Evolutionary conservation across 2,888 invertebrate species (phyloP).

Genomic region (Seira ritae): DNA sequence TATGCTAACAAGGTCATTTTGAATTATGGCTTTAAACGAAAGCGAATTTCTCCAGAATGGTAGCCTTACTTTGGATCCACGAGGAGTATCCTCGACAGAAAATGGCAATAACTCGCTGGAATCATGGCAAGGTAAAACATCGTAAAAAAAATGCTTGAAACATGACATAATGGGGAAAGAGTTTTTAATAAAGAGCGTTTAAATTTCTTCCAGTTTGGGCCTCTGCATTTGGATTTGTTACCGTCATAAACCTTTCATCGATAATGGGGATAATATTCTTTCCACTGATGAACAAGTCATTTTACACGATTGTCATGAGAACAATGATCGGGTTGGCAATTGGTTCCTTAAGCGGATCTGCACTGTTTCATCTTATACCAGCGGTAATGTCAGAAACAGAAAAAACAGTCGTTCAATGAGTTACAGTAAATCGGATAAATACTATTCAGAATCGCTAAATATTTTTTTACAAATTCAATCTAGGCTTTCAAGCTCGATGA

Average conservation of each 20-base stretch:
- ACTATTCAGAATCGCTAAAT: too few species aligned
- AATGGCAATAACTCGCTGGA: not conserved
- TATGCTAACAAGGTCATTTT: not conserved
- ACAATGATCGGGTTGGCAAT: constrained; percentile 79
- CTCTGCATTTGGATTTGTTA: constrained; percentile 80
- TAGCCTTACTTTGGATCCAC: not conserved
- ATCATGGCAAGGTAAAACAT: not conserved
- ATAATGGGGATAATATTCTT: constrained; percentile 79
- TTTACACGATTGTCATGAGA: constrained; percentile 78
- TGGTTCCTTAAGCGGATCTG: constrained; percentile 79
- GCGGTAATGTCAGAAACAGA: constrained; percentile 76
- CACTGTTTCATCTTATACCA: constrained; percentile 79
- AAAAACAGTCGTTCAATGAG: too few species aligned
- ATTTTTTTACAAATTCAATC: constrained; percentile 1
- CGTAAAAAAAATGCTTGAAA: not conserved
- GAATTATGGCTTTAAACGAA: not conserved
- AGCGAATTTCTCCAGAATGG: not conserved
- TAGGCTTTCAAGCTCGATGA: constrained; percentile 75
- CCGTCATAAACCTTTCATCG: constrained; percentile 80
- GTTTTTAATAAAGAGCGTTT: not conserved
- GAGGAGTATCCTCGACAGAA: not conserved
- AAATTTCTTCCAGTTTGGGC: constrained; percentile 80
- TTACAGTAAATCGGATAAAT: too few species aligned
- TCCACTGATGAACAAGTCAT: constrained; percentile 78
- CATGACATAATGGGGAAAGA: not conserved